phyloP scores from a whole-genome alignment of 2,113 vertebrate species.

The Onychorhynchus coronatus region DNA sequence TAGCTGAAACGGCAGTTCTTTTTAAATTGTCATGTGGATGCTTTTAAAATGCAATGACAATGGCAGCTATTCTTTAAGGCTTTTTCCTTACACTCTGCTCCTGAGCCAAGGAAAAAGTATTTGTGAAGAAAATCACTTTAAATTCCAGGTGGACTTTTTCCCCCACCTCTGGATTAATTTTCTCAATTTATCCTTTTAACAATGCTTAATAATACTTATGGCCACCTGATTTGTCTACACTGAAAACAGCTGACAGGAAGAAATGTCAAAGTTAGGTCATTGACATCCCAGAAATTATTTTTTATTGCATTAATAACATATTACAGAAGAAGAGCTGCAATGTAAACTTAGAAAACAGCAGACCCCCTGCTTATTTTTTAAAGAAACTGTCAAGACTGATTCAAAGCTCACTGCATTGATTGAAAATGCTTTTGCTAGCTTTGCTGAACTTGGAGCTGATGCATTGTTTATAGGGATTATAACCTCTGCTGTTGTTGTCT shows the following conservation, averaged over 20 bases:
- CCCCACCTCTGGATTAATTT: not conserved
- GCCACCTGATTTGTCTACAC: not conserved
- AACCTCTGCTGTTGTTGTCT: not conserved
- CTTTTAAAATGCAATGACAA: constrained; percentile 57
- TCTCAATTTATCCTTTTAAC: constrained; percentile 5
- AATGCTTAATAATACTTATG: not conserved
- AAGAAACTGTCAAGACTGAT: not conserved
- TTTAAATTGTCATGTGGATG: constrained; percentile 63
- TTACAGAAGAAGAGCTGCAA: constrained; percentile 14
- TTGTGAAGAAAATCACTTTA: constrained; percentile 58
- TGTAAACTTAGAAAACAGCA: constrained; percentile 21
- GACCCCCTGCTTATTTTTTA: not conserved
- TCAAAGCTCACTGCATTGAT: not conserved
- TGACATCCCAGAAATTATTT: constrained; percentile 8
- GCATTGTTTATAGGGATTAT: constrained; percentile 40
- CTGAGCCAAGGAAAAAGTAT: not conserved
- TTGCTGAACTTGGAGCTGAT: constrained; percentile 15
- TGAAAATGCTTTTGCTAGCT: constrained; percentile 21
- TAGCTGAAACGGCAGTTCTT: constrained; percentile 71
- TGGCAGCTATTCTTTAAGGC: constrained; percentile 62
- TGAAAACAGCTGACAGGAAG: constrained; percentile 37
- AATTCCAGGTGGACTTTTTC: constrained; percentile 31
- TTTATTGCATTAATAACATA: constrained; percentile 19
- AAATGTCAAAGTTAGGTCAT: not conserved
- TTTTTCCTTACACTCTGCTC: constrained; percentile 45